Evolutionary conservation across 2,113 vertebrate genomes (phyloP), one percentile per base, ranked within the genome.

Genomic region (Myotis yumanensis): DNA sequence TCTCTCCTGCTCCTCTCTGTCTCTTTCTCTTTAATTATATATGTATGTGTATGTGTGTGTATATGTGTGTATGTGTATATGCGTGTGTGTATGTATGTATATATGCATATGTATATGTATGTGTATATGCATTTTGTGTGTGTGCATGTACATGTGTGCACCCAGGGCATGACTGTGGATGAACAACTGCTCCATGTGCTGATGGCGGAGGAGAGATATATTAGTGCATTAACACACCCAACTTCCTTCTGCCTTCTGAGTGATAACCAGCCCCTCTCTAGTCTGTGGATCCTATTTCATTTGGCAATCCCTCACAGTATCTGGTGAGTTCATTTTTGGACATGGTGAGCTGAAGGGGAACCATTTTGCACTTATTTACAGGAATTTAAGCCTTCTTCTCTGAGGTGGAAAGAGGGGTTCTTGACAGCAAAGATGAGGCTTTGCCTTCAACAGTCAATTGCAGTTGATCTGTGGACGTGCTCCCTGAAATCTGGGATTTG

Each of bases 151-250:
- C 25, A 43, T 14, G 48, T 32, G 3, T 35, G 12, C 12, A 16
- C n/a, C n/a, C 32, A 48, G 11, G 10, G 3, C 48, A 32, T 25
- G 10, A 30, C 9, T 69, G 4, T 64, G 35, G 17, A 32, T 22
- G 23, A 64, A 46, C 25, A n/a, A n/a, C 9, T 17, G 17, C n/a
- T 7, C 22, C 30, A 3, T 25, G 17, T 17, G 28, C 88, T 40
- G 11, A 69, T 3, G 1, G 16, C 32, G 16, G 25, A 52, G n/a
- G 22, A 28, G 22, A 28, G 11, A n/a, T 57, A 14, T 79, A 62
- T 11, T n/a, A 25, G 48, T 23, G 22, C 22, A n/a, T 0, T 3
- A 10, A 51, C 32, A 28, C 16, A n/a, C 12, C 6, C 0, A 7
- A 7, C 35, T 40, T 17, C 57, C 17, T 37, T 62, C 40, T 11